Percentiles rank a stretch among this genome's conserved stretches.
phyloP scores from a whole-genome alignment of 2,888 invertebrate species.

The Hipparchia semele region DNA sequence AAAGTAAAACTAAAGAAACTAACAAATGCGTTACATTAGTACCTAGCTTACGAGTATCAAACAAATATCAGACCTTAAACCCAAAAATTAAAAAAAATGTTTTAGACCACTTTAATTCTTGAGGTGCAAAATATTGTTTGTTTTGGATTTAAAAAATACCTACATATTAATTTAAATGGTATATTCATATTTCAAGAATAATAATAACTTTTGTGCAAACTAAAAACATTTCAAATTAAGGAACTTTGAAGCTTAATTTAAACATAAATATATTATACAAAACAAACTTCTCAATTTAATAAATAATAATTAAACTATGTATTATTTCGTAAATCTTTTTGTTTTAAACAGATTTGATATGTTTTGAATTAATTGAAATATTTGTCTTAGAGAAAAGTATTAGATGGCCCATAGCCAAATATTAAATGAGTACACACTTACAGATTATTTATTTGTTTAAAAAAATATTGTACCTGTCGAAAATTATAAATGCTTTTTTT shows the following conservation, averaged over 20 bases:
- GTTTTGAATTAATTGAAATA: background rate
- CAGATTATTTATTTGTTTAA: background rate
- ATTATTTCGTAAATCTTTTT: background rate
- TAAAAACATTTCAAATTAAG: background rate
- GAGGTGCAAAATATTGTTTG: background rate
- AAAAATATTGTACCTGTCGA: background rate
- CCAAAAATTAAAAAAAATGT: background rate
- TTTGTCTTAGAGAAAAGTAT: background rate
- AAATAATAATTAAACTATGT: no score
- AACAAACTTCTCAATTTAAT: no score
- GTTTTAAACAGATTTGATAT: background rate
- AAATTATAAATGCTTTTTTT: slow-evolving; percentile 5
- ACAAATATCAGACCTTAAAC: background rate
- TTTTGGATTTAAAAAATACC: background rate
- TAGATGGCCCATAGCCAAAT: background rate
- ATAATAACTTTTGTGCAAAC: background rate
- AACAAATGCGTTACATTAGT: background rate
- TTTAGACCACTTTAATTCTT: background rate
- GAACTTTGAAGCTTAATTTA: no score
- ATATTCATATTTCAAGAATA: no score
- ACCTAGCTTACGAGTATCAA: background rate
- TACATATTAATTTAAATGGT: no score
- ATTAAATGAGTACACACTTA: background rate
- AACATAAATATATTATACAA: no score
- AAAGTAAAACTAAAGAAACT: background rate